A percentile compares a stretch with the other conserved stretches of the same genome.
Conservation (phyloP, 2,113 vertebrate genomes). For the Chaenocephalus aceratus region DNA sequence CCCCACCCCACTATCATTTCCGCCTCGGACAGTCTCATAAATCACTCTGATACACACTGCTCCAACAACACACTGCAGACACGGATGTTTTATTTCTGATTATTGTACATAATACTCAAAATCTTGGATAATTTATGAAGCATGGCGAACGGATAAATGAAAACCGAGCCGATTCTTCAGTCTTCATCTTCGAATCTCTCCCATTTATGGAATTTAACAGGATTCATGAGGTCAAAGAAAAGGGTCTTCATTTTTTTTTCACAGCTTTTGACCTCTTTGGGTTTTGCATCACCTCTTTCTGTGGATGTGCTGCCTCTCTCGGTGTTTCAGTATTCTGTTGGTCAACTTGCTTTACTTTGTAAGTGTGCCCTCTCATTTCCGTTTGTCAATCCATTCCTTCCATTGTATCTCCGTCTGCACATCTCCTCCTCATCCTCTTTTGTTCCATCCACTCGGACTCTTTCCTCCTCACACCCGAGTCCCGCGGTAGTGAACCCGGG, state of each 20-base stretch:
- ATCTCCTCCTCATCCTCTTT: not conserved
- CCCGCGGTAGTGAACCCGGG: not conserved
- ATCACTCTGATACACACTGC: constrained; percentile 15
- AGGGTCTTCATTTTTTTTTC: constrained; percentile 16
- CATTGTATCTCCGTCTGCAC: constrained; percentile 14
- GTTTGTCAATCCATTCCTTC: constrained; percentile 37
- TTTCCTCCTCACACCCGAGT: not conserved
- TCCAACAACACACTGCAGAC: constrained; percentile 6
- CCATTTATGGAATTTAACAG: not conserved
- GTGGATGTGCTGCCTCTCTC: not conserved
- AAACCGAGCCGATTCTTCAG: not conserved
- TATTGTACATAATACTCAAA: not conserved
- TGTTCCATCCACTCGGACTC: too few relatives aligned
- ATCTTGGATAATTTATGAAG: not conserved
- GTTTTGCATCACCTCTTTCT: not conserved
- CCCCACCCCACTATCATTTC: not conserved
- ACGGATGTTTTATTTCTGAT: constrained; percentile 2
- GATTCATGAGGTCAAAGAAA: not conserved
- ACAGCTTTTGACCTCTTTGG: not conserved
- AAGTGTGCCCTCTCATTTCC: not conserved
- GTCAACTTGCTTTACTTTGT: not conserved
- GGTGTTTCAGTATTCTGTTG: not conserved
- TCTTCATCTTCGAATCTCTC: constrained; percentile 27
- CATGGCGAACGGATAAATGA: not conserved
- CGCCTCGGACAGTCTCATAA: constrained; percentile 1